These are phyloP conservation scores for Bombus difficillimus DNA, from an alignment of 1,140 invertebrate genomes.

Conservation along the genomic window DNA sequence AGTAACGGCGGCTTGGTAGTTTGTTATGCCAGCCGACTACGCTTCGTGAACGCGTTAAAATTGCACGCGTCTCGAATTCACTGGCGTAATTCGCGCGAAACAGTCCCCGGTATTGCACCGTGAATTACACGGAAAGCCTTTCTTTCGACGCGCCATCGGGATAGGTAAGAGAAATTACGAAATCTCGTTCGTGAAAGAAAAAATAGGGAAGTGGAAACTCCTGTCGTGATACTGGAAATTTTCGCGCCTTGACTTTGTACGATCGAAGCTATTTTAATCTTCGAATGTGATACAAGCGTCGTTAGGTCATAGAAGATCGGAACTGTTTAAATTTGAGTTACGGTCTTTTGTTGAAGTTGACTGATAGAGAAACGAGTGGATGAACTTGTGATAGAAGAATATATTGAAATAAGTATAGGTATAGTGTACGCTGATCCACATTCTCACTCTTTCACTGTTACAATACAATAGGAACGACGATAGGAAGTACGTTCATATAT, in stretches of 20 bases:
- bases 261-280: background rate
- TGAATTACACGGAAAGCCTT: slow-evolving; percentile 27
- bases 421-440: no score
- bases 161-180: background rate
- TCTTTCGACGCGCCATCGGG: background rate
- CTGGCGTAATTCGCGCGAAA: background rate
- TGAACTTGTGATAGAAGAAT: no score
- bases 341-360: no score
- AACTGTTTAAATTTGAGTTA: no score
- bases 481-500: no score
- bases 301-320: no score
- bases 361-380: no score
- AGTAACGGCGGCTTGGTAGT: slow-evolving; percentile 5
- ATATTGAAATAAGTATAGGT: no score
- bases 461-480: no score
- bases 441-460: no score
- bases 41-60: slow-evolving; percentile 9
- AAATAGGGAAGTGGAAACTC: slow-evolving; percentile 16
- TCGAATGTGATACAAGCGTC: background rate
- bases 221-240: background rate
- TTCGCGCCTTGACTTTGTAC: background rate
- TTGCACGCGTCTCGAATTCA: background rate
- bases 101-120: background rate
- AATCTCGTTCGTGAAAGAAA: background rate
- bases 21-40: slow-evolving; percentile 1